A percentile compares a stretch with the other conserved stretches of the same genome.
Evolutionary conservation across 2,113 vertebrate species (phyloP).

Genomic region (Onychorhynchus coronatus): DNA sequence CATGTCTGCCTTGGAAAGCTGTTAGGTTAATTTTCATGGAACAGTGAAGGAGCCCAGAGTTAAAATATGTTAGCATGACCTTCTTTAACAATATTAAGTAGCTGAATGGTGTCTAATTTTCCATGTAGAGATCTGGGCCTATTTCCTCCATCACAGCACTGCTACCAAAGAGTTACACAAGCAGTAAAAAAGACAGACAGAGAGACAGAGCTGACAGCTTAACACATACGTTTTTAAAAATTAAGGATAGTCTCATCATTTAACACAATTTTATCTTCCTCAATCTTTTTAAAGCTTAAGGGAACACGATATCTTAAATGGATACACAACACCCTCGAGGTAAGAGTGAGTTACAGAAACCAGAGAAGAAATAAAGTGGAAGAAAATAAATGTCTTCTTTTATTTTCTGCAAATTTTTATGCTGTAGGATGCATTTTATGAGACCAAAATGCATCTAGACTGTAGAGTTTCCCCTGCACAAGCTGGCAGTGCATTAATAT

Average conservation of each 20-base stretch:
- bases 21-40: background rate
- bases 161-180: background rate
- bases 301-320: background rate
- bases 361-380: background rate
- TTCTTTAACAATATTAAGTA: background rate
- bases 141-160: background rate
- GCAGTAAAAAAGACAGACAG: background rate
- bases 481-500: background rate
- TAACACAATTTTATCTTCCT: background rate
- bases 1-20: background rate
- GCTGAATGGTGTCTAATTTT: background rate
- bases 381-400: background rate
- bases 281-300: background rate
- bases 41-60: background rate
- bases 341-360: background rate
- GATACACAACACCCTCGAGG: background rate
- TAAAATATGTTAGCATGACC: background rate
- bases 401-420: background rate
- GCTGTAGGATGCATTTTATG: background rate
- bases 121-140: background rate
- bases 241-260: background rate
- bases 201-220: background rate
- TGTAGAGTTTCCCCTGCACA: background rate
- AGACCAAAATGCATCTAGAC: background rate
- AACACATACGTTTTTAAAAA: background rate